Conservation (phyloP, 2,888 invertebrate species). For the Lamproptera curius region DNA sequence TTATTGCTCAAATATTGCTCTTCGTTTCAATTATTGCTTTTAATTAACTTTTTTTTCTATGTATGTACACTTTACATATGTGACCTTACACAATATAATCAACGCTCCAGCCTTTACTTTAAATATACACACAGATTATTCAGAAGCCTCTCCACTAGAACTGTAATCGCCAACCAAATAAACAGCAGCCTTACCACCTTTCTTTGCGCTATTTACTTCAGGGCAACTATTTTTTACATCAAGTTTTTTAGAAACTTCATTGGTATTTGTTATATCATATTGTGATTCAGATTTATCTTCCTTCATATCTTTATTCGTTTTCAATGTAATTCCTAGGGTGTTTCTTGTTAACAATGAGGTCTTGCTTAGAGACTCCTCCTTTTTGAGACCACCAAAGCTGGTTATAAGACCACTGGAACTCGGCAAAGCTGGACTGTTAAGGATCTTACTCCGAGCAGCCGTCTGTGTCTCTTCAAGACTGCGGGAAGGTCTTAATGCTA, state of each 20-base stretch:
- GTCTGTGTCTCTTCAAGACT: slow-evolving; percentile 79
- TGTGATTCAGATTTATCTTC: slow-evolving; percentile 25
- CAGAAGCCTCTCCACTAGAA: slow-evolving; percentile 57
- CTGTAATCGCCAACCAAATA: slow-evolving; percentile 60
- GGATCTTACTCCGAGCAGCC: slow-evolving; percentile 66
- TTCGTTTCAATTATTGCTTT: too few species aligned
- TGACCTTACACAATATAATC: too few species aligned
- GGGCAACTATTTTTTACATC: slow-evolving; percentile 4
- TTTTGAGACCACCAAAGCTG: slow-evolving; percentile 75
- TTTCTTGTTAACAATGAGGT: slow-evolving; percentile 48
- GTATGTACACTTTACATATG: neutral
- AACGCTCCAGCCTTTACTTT: too few species aligned
- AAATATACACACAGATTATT: too few species aligned
- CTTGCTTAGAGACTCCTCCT: slow-evolving; percentile 71
- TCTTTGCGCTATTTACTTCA: slow-evolving; percentile 2
- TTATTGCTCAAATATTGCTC: too few species aligned
- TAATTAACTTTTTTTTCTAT: too few species aligned
- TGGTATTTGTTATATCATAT: neutral
- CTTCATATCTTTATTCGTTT: slow-evolving; percentile 29
- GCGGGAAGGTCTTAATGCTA: slow-evolving; percentile 81
- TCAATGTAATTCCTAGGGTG: slow-evolving; percentile 60
- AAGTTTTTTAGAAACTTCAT: slow-evolving; percentile 11
- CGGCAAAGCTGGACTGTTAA: slow-evolving; percentile 76
- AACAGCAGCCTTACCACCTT: slow-evolving; percentile 1
- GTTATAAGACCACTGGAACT: slow-evolving; percentile 69